Evolutionary conservation across 2,888 invertebrate genomes (phyloP).

Genomic region (Cantharis flavilabris): DNA sequence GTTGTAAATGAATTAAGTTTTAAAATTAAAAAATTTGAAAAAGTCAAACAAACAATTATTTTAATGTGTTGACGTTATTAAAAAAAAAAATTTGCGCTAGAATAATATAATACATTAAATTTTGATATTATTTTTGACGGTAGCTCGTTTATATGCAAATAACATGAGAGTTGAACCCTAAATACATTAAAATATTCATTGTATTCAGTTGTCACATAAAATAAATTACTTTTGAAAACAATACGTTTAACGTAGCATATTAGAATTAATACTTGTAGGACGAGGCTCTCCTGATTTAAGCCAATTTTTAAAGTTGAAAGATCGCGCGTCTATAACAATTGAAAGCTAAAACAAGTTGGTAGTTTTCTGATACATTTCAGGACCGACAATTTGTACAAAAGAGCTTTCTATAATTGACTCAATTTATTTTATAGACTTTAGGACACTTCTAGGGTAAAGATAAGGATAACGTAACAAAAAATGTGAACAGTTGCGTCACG

Average conservation of each 20-base stretch:
- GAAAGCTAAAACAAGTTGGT: slow-evolving; percentile 1
- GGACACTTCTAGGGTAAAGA: slow-evolving; percentile 3
- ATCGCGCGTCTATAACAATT: not conserved
- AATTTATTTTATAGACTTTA: slow-evolving; percentile 4
- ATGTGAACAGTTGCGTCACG: slow-evolving; percentile 1
- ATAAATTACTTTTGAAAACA: slow-evolving; percentile 16
- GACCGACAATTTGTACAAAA: slow-evolving; percentile 1
- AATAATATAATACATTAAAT: not conserved
- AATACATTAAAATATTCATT: slow-evolving; percentile 15
- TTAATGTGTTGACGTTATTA: not conserved
- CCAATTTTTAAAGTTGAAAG: not conserved
- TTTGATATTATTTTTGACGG: not conserved
- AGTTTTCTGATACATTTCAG: not conserved
- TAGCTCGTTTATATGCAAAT: slow-evolving; percentile 5
- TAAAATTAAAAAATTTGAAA: not conserved
- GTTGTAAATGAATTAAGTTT: not conserved
- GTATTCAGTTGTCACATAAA: slow-evolving; percentile 15
- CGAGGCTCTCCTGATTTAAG: not conserved
- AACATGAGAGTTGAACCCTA: slow-evolving; percentile 9
- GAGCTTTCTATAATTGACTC: slow-evolving; percentile 3
- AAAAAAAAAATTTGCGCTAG: not conserved
- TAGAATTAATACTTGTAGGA: not conserved
- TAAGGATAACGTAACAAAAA: slow-evolving; percentile 1
- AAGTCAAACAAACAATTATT: not conserved
- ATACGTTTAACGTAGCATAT: slow-evolving; percentile 6